Evolutionary conservation across 1,140 invertebrate genomes (phyloP), one percentile per base, ranked within the genome.

Genomic region (Homalodisca vitripennis): DNA sequence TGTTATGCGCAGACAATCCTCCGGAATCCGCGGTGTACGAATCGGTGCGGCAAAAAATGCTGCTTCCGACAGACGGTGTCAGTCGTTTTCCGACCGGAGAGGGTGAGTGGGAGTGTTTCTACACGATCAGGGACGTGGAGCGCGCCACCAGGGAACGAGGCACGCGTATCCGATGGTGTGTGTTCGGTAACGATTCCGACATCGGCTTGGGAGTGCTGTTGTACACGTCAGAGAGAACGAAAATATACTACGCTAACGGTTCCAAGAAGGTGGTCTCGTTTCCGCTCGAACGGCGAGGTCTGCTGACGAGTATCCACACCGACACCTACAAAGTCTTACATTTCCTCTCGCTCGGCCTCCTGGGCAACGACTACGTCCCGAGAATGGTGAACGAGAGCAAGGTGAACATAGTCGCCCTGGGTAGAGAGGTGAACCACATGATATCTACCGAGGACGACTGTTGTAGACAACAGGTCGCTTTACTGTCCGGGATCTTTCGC

Each of bases 101-200:
- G 26, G 55, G 55, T 6, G 55, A 60, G n/a, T 60, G 55, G 55
- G 29, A 60, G n/a, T 60, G 55, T 30, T 27, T 60, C 10, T 60
- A 60, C 26, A 2, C 6, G n/a, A 27, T 60, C 3, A 6, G 24
- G 10, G 55, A 60, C 27, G 10, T 60, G 14, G 14, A 10, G 12
- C 2, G 29, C 2, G 27, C 12, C n/a, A 13, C 14, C 10, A 26
- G 26, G 24, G 55, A 60, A 22, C 3, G 3, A 27, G 26, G 55
- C 24, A 27, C 26, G 6, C n/a, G n/a, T n/a, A n/a, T n/a, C n/a
- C n/a, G n/a, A n/a, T n/a, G n/a, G n/a, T n/a, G n/a, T n/a, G 55
- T 60, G 6, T 30, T 60, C 24, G 55, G 55, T 13, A 13, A 27
- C 14, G 55, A 60, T 24, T 60, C 22, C 22, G 55, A 60, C n/a